Base-by-base conservation (phyloP, 2,888 invertebrate species). In the Willowsia nigromaculata region DNA sequence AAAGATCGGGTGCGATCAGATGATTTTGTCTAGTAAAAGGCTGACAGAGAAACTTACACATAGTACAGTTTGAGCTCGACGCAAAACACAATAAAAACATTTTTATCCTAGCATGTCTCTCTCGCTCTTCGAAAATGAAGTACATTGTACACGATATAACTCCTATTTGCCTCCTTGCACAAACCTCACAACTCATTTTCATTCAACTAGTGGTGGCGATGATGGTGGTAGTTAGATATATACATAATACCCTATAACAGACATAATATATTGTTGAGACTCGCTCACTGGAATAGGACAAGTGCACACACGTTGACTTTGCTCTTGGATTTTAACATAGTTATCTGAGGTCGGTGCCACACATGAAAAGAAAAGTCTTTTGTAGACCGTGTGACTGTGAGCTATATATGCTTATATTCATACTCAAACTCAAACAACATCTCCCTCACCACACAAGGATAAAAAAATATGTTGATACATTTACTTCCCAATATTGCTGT, bases 1-100 rank as follows among this genome's bases (percentile, higher is more conserved):
- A 84, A 80, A 87, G 81, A 87, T 87, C 81, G 89, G 89, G 84
- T 89, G 89, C 80, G 89, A 89, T 89, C 89, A 89, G 89, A 89
- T 89, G 89, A 89, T 89, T 89, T 89, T 89, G 88, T 80, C 59
- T 56, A 80, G 84, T 62, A 89, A 88, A 76, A 87, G 71, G 78
- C 78, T 59, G 87, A 71, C 62, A 87, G 86, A 76, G 47, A 74
- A 25, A 22, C 65, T 37, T 18, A 37, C 74, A 27, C 43, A 27
- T 15, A 22, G 22, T 15, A n/a, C 37, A n/a, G 47, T 7, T 33
- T n/a, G 47, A 47, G 53, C 65, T 22, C 27, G 47, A 15, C 81
- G 81, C 71, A 62, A 81, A 74, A 65, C 88, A 88, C 83, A 88
- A 84, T 84, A 84, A 84, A 88, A 88, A 83, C 83, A 88, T 88